A percentile compares a stretch with the other conserved stretches of the same genome.
These are phyloP conservation scores for Chaetodon trifasciatus DNA, from an alignment of 2,797 vertebrate genomes.

Conservation along the genomic window DNA sequence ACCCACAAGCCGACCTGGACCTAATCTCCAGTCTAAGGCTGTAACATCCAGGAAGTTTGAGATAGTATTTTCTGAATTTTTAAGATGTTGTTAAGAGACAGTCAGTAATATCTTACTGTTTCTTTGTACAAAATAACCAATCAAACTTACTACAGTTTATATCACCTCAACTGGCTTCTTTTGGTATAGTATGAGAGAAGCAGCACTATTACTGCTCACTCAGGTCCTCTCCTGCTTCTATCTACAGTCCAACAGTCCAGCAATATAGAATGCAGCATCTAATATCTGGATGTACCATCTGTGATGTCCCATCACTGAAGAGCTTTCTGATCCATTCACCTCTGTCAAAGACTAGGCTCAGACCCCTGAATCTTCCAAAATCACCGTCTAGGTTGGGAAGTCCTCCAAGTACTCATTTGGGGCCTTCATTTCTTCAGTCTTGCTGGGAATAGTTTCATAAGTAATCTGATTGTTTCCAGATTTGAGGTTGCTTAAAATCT, in stretches of 20 bases:
- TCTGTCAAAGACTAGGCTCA: no score
- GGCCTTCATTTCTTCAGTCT: background rate
- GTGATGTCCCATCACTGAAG: background rate
- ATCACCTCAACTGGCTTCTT: background rate
- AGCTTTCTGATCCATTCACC: no score
- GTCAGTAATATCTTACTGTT: background rate
- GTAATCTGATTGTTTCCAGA: background rate
- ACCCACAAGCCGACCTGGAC: background rate
- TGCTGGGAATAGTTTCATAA: background rate
- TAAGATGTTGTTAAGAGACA: background rate
- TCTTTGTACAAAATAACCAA: background rate
- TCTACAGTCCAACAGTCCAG: background rate
- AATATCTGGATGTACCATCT: background rate
- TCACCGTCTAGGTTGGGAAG: background rate
- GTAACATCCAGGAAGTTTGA: background rate
- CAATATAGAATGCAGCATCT: background rate
- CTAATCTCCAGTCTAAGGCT: background rate
- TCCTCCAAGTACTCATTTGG: background rate
- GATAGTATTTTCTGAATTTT: background rate
- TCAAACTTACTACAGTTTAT: background rate
- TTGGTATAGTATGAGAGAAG: background rate
- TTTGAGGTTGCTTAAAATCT: background rate
- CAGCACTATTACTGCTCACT: background rate
- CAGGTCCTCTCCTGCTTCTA: background rate
- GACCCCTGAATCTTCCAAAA: background rate